A percentile compares a stretch with the other conserved stretches of the same genome.
Conservation (phyloP, 2,113 vertebrate genomes). For the Coreoperca whiteheadi region DNA sequence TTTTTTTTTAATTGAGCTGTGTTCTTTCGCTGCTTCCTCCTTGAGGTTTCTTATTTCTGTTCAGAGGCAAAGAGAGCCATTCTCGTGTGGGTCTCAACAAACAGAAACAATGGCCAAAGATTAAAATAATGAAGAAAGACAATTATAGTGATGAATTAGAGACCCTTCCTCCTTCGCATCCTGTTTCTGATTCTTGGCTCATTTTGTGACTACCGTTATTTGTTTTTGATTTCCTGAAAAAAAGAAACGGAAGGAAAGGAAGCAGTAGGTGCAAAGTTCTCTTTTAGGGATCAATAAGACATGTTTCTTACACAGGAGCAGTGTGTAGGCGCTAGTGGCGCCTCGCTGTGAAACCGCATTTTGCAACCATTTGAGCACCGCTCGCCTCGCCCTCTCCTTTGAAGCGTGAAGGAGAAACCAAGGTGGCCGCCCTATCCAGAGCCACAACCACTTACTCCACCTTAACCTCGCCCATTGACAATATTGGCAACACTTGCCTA, state of each 20-base stretch:
- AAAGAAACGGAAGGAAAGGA: not conserved
- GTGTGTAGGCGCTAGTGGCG: no score
- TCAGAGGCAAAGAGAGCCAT: conserved; percentile 1
- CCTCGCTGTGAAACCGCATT: no score
- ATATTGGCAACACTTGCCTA: conserved; percentile 46
- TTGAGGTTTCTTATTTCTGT: conserved; percentile 43
- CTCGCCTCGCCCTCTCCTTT: no score
- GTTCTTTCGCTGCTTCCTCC: conserved; percentile 39
- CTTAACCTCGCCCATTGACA: conserved; percentile 60
- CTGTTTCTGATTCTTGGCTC: not conserved
- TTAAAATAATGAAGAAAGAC: conserved; percentile 7
- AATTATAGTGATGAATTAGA: conserved; percentile 15
- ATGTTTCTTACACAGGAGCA: not conserved
- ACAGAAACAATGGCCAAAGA: conserved; percentile 17
- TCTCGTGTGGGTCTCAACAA: not conserved
- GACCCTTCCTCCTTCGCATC: not conserved
- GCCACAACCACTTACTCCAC: conserved; percentile 43
- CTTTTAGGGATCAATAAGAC: conserved; percentile 19
- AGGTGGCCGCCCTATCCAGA: no score
- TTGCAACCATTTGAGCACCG: no score
- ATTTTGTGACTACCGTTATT: no score
- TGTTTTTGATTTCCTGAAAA: not conserved
- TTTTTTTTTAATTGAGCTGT: conserved; percentile 62
- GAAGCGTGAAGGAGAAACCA: no score
- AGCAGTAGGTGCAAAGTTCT: conserved; percentile 24